Evolutionary conservation across 2,113 vertebrate genomes (phyloP).

Genomic region (Crotalus helleri): DNA sequence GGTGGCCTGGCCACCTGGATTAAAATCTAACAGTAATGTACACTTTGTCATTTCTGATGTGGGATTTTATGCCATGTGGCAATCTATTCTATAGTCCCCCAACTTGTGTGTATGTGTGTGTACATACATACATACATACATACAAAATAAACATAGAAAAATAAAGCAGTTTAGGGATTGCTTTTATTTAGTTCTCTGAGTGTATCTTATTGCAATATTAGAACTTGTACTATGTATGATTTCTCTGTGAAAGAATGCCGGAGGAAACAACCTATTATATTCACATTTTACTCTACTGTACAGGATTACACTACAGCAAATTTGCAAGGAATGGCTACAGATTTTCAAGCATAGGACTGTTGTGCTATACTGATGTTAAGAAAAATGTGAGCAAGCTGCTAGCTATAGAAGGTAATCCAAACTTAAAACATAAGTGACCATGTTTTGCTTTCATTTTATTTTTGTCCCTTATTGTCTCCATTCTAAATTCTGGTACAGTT

Average conservation of each 20-base stretch:
- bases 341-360: neutral
- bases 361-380: neutral
- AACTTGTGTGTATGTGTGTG: neutral
- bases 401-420: neutral
- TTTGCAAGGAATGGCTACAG: neutral
- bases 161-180: constrained; percentile 5
- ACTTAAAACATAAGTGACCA: neutral
- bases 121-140: neutral
- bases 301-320: neutral
- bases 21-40: constrained; percentile 25
- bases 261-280: neutral
- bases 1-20: constrained; percentile 47
- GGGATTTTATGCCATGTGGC: constrained; percentile 29
- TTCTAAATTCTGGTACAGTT: neutral
- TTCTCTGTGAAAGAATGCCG: neutral
- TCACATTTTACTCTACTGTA: neutral
- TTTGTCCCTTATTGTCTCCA: neutral
- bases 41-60: constrained; percentile 32
- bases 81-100: neutral
- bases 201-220: constrained; percentile 16
- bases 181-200: accelerated
- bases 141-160: constrained; percentile 9
- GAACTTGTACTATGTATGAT: neutral
- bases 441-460: neutral
- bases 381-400: neutral